Base-by-base conservation (phyloP, 2,888 invertebrate species). In the Muschampia staudingeri region DNA sequence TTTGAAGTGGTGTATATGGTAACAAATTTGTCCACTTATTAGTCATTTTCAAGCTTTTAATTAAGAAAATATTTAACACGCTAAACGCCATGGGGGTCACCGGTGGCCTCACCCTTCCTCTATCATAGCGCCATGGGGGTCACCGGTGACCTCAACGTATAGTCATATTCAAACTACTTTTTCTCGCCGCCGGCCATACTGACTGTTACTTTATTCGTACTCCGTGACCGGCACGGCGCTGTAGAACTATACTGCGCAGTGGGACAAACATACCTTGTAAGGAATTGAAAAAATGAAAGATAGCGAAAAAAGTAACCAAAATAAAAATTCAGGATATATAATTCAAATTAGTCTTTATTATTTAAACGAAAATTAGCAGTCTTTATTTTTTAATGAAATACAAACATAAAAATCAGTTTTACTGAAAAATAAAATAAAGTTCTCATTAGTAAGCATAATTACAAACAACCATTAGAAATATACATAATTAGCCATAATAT, bases 71-170 rank as follows among this genome's bases (percentile, higher is more conserved):
- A 1, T 25, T 48, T 79, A 78, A 70, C 69, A 69, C 69, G 75
- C 56, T 70, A 77, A 73, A 75, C 82, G 82, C 76, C 80, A 78
- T 81, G 80, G 78, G 75, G 84, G 76, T 73, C 84, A 82, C 79
- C 82, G 81, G 80, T 80, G 84, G 83, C 82, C 85, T 78, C 83
- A 85, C 81, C 84, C 83, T 84, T 82, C 84, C 83, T 84, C 84
- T 82, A 86, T 42, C 83, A 84, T 84, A 82, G 85, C 86, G 87
- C 87, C 88, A 84, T 87, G 88, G 86, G 86, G 87, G 87, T 83
- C 86, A 87, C 87, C 87, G 86, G 88, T 88, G 88, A 87, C 86
- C 88, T 88, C 87, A 87, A 85, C 83, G 84, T 85, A 86, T 86
- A 87, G 86, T 85, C 87, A 87, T 86, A 86, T 87, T 87, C 86